Conservation (phyloP, 1,140 invertebrate species). For the Coptotermes formosanus region DNA sequence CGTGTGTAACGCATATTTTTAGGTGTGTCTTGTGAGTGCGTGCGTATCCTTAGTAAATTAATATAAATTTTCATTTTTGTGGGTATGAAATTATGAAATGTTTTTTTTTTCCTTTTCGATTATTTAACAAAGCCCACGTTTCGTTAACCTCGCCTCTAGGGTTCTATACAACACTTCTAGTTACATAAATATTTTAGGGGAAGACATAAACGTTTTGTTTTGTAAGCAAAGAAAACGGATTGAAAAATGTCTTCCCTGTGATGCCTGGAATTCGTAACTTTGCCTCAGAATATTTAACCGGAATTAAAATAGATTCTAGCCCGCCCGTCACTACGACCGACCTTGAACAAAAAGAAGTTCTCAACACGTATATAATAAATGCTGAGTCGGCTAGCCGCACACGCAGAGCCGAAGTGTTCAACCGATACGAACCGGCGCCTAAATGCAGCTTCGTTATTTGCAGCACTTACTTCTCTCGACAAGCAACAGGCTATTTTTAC, state of each 20-base stretch:
- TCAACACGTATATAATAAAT: background rate
- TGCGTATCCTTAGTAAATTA: too few species aligned
- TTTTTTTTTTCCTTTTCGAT: background rate
- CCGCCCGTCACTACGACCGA: background rate
- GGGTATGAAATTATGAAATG: too few species aligned
- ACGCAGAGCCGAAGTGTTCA: background rate
- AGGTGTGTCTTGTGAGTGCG: too few species aligned
- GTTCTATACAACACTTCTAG: background rate
- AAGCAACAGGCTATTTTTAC: too few species aligned
- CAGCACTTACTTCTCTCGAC: background rate
- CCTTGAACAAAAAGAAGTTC: background rate
- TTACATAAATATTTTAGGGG: background rate
- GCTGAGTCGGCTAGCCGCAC: background rate
- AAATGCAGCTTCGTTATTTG: background rate
- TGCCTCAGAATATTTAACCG: background rate
- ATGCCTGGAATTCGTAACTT: background rate
- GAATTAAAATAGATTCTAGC: conserved; percentile 2
- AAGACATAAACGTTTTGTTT: background rate
- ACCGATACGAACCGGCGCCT: background rate
- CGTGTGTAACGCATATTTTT: too few species aligned
- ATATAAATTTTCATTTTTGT: too few species aligned
- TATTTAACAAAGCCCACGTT: background rate
- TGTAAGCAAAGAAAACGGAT: background rate
- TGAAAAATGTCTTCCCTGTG: background rate
- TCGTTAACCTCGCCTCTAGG: background rate